These are phyloP conservation scores for Leptobrachium leishanense DNA, from an alignment of 2,113 vertebrate species.

Conservation along the genomic window DNA sequence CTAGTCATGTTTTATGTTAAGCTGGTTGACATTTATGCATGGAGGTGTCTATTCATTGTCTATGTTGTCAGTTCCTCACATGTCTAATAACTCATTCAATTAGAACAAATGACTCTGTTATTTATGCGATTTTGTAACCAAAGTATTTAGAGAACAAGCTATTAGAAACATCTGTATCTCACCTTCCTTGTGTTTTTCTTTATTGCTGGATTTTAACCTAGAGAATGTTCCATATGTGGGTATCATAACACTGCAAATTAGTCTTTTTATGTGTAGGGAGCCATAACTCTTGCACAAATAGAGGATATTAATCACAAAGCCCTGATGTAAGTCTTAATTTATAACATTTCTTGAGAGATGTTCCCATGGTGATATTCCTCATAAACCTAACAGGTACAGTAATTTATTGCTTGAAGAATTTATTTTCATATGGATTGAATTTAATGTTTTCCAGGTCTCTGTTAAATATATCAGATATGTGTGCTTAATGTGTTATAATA, in stretches of 20 bases:
- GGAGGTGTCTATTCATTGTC: no score
- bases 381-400: conserved; percentile 10
- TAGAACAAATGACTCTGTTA: no score
- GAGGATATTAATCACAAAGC: conserved; percentile 6
- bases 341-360: conserved; percentile 34
- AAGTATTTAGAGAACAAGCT: no score
- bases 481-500: not conserved
- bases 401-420: conserved; percentile 6
- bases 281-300: conserved; percentile 29
- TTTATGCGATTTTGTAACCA: no score
- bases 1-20: no score
- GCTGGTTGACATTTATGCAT: no score
- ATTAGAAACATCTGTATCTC: no score
- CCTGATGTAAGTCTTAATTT: conserved; percentile 27
- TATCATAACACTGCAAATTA: conserved; percentile 22
- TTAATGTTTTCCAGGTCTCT: conserved; percentile 5
- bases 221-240: not conserved
- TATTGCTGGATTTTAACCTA: no score
- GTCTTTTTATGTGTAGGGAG: conserved; percentile 20
- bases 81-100: no score
- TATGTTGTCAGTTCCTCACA: no score
- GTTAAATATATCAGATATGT: conserved; percentile 4
- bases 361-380: conserved; percentile 30
- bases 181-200: no score
- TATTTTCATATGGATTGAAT: conserved; percentile 8